These are phyloP conservation scores for Propithecus perrieri DNA, from an alignment of 2,797 vertebrate genomes.

Conservation along the genomic window DNA sequence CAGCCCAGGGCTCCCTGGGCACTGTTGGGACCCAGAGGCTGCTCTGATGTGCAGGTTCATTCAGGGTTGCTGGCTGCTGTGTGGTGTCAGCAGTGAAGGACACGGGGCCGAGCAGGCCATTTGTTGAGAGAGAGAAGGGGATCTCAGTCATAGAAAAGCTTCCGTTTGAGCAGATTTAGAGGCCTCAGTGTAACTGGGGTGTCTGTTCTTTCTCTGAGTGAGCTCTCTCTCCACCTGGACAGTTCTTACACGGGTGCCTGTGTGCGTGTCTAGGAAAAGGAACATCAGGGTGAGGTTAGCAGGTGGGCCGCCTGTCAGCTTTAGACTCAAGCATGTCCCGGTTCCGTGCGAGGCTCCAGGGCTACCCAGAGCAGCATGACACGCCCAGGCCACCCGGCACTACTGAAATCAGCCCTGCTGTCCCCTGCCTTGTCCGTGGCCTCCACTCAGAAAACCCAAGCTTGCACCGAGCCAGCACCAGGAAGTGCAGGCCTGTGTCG, in stretches of 20 bases:
- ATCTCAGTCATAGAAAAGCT: not conserved
- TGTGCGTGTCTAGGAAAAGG: rapidly evolving
- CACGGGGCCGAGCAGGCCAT: not conserved
- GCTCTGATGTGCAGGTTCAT: rapidly evolving
- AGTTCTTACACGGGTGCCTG: rapidly evolving
- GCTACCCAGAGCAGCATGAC: not conserved
- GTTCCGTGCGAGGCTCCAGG: not conserved
- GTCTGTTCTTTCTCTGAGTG: too few species aligned
- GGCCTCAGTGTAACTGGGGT: not conserved
- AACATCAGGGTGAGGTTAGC: not conserved
- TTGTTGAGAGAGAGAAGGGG: not conserved
- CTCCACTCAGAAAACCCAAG: not conserved
- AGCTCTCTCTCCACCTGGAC: not conserved
- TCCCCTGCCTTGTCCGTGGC: not conserved
- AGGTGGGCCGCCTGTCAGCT: too few species aligned
- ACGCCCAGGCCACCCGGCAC: not conserved
- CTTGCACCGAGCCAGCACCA: rapidly evolving
- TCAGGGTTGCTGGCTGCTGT: not conserved
- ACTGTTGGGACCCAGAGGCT: not conserved
- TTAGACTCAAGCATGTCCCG: rapidly evolving
- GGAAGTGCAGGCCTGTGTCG: too few species aligned
- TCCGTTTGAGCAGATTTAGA: rapidly evolving
- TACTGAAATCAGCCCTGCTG: not conserved
- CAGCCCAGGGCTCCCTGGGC: not conserved
- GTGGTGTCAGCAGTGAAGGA: rapidly evolving